Base-by-base conservation (phyloP, 1,140 invertebrate species). In the Yoshiicerus persimilis region DNA sequence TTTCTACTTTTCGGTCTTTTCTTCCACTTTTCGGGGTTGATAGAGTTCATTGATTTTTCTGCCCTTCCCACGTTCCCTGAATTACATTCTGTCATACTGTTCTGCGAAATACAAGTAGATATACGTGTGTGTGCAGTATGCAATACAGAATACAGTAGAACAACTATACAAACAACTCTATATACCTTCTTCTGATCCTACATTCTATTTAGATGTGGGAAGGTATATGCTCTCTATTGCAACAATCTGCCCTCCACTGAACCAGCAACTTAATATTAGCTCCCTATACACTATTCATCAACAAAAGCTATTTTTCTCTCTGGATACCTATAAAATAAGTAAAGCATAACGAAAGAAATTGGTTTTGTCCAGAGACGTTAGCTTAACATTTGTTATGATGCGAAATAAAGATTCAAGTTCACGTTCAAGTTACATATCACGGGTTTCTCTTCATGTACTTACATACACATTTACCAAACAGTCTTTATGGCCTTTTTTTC, bases 31-130 rank as follows among this genome's bases (percentile, higher is more conserved):
- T 77, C 16, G 70, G 70, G 34, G 70, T 77, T 77, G 70, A 77
- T 77, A 30, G 70, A 77, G 70, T 77, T 77, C 70, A 77, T 77
- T 77, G 70, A 77, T 77, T 77, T 77, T 77, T 36, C 70, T 77
- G 70, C 70, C 70, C 70, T 77, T 36, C 34, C 32, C 20, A 36
- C 70, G 30, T 77, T 77, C 70, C 10, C 66, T 23, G 32, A 77
- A 77, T 77, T 77, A 36, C 70, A 34, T 77, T 77, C 70, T 77
- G 30, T 34, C 30, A 77, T 77, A 77, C 70, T 77, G 4, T 77
- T 9, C n/a, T n/a, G 9, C 25, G 11, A 11, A 34, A n/a, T 77
- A 77, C 27, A n/a, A 77, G 20, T 64, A 25, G n/a, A 66, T 66
- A 66, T 64, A 64, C 62, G 4, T 9, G n/a, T 25, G 25, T 64